Evolutionary conservation across 2,797 vertebrate genomes (phyloP), one percentile per base, ranked within the genome.

Genomic region (Naso thynnoides): DNA sequence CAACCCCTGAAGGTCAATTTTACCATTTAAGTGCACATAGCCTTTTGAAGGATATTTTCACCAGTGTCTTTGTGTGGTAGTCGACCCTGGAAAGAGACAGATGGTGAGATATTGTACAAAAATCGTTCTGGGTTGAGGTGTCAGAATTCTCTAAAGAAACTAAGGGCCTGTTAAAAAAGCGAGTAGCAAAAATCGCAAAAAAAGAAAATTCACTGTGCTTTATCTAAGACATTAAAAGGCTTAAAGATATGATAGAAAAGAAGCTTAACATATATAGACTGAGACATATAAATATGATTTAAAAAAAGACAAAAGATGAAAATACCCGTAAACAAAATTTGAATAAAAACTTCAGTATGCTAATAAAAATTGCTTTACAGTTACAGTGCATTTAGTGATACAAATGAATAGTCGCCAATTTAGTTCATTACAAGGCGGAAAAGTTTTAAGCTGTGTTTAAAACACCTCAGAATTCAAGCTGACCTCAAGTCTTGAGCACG

Each of bases 1-100:
- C 69, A 48, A 39, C 33, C 4, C 44, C 56, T n/a, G 39, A 75
- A 63, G 21, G 48, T 69, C 42, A 62, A 36, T 59, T 70, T 69
- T 56, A 26, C 63, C 33, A 65, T 64, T 55, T 50, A 53, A 48
- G 54, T 36, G 52, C 15, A 59, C 27, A 26, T 18, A 24, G 23
- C 8, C 53, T 41, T 67, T 62, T 24, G 19, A 44, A n/a, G 49
- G 58, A 55, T 73, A 56, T 45, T 38, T 52, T 70, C 48, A 33
- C 33, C 33, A 33, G 33, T 33, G 29, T 36, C 16, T 53, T 45
- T 47, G 55, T 56, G 33, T 61, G 18, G 48, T 24, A 10, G 50
- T 64, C 42, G n/a, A 49, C 42, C 26, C 21, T 45, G 21, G 1
- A 39, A 8, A n/a, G 42, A 23, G 38, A 44, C 11, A 65, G 8